Evolutionary conservation across 2,113 vertebrate species (phyloP).

Genomic region (Paedocypris sp.): DNA sequence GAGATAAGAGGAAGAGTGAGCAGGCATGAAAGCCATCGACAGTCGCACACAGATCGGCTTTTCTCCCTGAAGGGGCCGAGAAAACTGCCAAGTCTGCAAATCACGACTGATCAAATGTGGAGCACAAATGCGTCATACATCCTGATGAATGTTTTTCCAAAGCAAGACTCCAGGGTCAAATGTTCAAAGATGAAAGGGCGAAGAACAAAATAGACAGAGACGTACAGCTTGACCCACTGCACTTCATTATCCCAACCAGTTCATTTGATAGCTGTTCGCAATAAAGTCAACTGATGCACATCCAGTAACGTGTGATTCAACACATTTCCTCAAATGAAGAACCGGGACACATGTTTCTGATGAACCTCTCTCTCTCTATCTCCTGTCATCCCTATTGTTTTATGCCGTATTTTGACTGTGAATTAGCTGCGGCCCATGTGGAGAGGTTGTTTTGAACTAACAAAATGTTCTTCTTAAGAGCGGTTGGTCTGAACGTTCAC

Average conservation of each 20-base stretch:
- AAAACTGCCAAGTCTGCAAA: slow-evolving; percentile 13
- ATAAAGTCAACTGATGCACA: slow-evolving; percentile 14
- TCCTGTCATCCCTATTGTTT: not conserved
- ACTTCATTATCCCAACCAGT: slow-evolving; percentile 13
- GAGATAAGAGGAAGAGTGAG: slow-evolving; percentile 1
- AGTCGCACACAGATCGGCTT: not conserved
- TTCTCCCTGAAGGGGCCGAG: not conserved
- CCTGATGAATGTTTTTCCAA: not conserved
- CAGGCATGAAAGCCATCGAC: not conserved
- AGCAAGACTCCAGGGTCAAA: not conserved
- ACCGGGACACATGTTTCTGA: slow-evolving; percentile 3
- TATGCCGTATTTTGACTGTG: not conserved
- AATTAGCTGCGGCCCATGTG: not conserved
- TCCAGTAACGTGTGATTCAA: not conserved
- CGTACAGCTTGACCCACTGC: not conserved
- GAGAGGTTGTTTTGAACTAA: not conserved
- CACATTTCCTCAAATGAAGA: slow-evolving; percentile 8
- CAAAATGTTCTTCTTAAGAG: not conserved
- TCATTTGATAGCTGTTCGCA: not conserved
- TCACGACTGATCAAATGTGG: not conserved
- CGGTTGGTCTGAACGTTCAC: not conserved
- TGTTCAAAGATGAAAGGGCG: not conserved
- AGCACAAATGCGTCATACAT: not conserved
- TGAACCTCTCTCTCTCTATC: not conserved
- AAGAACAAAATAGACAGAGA: not conserved